Percentiles rank a stretch among this genome's conserved stretches.
phyloP scores from a whole-genome alignment of 2,113 vertebrate species.

The Sus scrofa region DNA sequence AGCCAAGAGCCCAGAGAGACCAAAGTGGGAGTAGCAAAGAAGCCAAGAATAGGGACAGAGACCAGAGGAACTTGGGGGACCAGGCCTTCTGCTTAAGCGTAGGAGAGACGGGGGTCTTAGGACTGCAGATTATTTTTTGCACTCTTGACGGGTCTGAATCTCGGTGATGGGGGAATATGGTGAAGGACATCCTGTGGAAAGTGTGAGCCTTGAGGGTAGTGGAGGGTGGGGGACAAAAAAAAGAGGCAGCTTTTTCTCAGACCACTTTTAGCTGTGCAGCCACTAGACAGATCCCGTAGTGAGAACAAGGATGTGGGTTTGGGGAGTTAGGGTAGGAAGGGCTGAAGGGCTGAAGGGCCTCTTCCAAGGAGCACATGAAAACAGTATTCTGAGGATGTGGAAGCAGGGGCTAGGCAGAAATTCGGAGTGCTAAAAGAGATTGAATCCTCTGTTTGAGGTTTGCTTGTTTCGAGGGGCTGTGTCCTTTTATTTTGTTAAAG shows the following conservation, averaged over 20 bases:
- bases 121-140: not conserved
- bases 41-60: not conserved
- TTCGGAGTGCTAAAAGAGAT: not conserved
- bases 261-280: conserved; percentile 7
- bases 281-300: not conserved
- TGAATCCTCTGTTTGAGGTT: not conserved
- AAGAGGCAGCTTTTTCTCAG: not conserved
- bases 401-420: not conserved
- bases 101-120: not conserved
- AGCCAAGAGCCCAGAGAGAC: not conserved
- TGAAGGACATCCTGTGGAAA: not conserved
- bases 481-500: conserved; percentile 53
- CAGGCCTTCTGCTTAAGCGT: not conserved
- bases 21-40: not conserved
- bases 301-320: conserved; percentile 11
- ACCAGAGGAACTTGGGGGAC: not conserved
- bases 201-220: not conserved
- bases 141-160: not conserved
- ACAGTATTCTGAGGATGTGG: not conserved
- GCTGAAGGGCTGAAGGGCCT: not conserved
- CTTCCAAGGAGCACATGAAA: not conserved
- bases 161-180: not conserved
- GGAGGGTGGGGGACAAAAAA: not conserved
- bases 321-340: not conserved
- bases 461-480: conserved; percentile 22